phyloP scores from a whole-genome alignment of 2,113 vertebrate genomes.

The Terrapene triunguis region DNA sequence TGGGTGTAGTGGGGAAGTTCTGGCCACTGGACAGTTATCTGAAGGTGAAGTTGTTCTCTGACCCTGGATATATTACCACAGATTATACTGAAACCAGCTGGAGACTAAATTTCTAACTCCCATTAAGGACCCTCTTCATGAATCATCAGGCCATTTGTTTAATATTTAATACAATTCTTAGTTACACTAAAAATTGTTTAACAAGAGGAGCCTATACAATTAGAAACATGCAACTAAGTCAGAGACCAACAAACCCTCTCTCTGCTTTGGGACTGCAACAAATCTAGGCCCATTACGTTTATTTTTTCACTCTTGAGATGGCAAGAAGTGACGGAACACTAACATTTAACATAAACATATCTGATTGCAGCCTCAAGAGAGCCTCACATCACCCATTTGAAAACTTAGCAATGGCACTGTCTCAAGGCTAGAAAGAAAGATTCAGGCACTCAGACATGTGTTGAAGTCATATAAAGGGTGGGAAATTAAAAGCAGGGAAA shows the following conservation, averaged over 20 bases:
- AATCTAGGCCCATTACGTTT: conserved; percentile 59
- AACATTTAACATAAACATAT: conserved; percentile 54
- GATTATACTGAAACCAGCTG: conserved; percentile 70
- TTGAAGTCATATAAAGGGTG: background rate
- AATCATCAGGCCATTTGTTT: conserved; percentile 71
- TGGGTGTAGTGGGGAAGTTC: background rate
- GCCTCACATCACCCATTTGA: background rate
- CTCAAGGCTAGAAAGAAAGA: conserved; percentile 15
- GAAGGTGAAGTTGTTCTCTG: conserved; percentile 61
- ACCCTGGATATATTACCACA: conserved; percentile 51
- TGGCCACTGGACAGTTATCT: conserved; percentile 61
- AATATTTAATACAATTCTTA: conserved; percentile 71
- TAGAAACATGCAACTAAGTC: conserved; percentile 62
- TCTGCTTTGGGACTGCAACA: conserved; percentile 47
- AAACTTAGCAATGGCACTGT: background rate
- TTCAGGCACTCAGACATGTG: background rate
- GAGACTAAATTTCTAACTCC: conserved; percentile 69
- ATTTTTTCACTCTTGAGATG: conserved; percentile 8
- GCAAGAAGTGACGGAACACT: conserved; percentile 36
- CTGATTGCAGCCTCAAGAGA: conserved; percentile 35
- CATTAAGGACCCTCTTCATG: conserved; percentile 69
- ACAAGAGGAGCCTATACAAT: conserved; percentile 61
- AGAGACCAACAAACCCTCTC: conserved; percentile 43
- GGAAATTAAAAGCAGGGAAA: conserved; percentile 13
- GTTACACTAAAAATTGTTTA: conserved; percentile 50